These are phyloP conservation scores for Capitulum mitella DNA, from an alignment of 2,888 invertebrate genomes.

Conservation along the genomic window DNA sequence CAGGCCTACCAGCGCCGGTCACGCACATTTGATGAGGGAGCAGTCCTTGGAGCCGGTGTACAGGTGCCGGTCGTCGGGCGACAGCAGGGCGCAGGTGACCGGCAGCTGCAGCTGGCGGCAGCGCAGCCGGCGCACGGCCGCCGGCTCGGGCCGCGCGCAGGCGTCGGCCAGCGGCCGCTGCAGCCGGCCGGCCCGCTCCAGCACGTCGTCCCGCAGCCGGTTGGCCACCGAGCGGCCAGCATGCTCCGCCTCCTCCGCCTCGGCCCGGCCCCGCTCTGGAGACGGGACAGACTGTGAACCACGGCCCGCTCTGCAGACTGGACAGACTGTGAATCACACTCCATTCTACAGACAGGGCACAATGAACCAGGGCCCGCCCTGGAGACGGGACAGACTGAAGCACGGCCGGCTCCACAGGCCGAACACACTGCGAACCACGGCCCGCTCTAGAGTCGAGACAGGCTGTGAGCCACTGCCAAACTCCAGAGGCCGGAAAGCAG, in stretches of 20 bases:
- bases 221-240: slow-evolving; percentile 58
- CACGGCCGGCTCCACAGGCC: too few species aligned
- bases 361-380: background rate
- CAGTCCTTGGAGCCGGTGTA: slow-evolving; percentile 86
- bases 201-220: slow-evolving; percentile 71
- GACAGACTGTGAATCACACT: background rate
- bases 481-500: background rate
- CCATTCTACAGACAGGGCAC: too few species aligned
- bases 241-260: slow-evolving; percentile 57
- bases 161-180: slow-evolving; percentile 64
- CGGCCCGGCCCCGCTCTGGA: slow-evolving; percentile 52
- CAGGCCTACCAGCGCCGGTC: background rate
- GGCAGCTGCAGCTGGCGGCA: slow-evolving; percentile 70
- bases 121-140: slow-evolving; percentile 52
- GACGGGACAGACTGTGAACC: background rate
- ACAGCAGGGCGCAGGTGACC: slow-evolving; percentile 71
- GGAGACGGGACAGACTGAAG: background rate
- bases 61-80: slow-evolving; percentile 60
- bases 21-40: slow-evolving; percentile 71
- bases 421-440: background rate
- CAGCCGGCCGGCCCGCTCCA: slow-evolving; percentile 76
- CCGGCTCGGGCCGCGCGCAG: slow-evolving; percentile 45
- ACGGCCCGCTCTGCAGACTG: too few species aligned
- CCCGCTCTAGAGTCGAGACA: background rate
- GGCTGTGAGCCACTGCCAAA: background rate